These are phyloP conservation scores for Henricia sp. DNA, from an alignment of 53 echinoderm and acorn worm species.

Conservation along the genomic window DNA sequence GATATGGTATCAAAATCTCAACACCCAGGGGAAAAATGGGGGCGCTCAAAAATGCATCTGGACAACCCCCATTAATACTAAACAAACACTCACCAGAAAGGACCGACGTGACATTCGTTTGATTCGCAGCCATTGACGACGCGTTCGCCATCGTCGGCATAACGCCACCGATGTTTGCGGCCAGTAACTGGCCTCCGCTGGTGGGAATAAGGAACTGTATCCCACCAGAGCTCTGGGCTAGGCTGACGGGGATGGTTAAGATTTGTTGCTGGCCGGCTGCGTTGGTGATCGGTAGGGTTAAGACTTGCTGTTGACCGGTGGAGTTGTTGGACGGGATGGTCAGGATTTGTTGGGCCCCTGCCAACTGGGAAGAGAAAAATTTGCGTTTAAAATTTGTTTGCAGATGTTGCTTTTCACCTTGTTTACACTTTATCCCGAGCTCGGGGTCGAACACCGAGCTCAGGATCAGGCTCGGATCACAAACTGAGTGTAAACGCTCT, in stretches of 20 bases:
- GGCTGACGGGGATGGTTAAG: conserved; percentile 92
- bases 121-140: conserved; percentile 15
- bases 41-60: too few species aligned
- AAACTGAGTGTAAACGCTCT: too few species aligned
- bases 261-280: conserved; percentile 99
- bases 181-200: conserved; percentile 77
- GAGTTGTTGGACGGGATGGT: conserved; percentile 89
- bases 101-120: conserved; percentile 11
- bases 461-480: too few species aligned
- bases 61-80: too few species aligned
- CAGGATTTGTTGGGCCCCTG: conserved; percentile 88
- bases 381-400: too few species aligned
- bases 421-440: too few species aligned
- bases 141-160: conserved; percentile 46
- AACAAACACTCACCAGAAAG: conserved; percentile 40
- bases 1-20: too few species aligned
- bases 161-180: conserved; percentile 76
- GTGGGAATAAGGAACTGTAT: conserved; percentile 99
- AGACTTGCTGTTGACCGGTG: conserved; percentile 82
- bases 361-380: conserved; percentile 48
- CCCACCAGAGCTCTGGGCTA: conserved; percentile 95
- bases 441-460: too few species aligned
- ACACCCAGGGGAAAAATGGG: too few species aligned
- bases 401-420: not conserved
- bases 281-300: conserved; percentile 96